Evolutionary conservation across 2,888 invertebrate genomes (phyloP).

Genomic region (Bugulina stolonifera): DNA sequence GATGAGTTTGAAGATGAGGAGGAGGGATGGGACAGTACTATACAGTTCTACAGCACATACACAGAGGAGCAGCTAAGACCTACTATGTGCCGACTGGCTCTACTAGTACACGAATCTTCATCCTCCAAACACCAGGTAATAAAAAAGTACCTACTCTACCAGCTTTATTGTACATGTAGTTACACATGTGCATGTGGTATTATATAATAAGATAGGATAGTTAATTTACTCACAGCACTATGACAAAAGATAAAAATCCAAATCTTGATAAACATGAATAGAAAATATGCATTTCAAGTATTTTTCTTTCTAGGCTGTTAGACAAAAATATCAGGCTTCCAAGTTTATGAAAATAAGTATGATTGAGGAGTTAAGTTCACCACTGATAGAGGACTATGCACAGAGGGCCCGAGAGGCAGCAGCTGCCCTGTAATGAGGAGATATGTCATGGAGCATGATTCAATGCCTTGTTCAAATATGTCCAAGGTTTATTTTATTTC

Average conservation of each 20-base stretch:
- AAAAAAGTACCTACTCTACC: too few relatives aligned
- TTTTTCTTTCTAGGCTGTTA: conserved; percentile 44
- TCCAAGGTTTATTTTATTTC: too few relatives aligned
- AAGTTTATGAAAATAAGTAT: conserved; percentile 54
- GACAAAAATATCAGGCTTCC: conserved; percentile 52
- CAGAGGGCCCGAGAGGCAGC: neutral
- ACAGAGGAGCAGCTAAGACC: conserved; percentile 64
- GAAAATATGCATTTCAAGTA: too few relatives aligned
- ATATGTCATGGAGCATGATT: too few relatives aligned
- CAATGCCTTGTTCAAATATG: too few relatives aligned
- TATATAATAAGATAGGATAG: too few relatives aligned
- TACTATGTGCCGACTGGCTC: conserved; percentile 65
- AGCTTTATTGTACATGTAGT: too few relatives aligned
- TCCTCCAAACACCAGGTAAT: conserved; percentile 64
- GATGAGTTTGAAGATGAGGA: conserved; percentile 32
- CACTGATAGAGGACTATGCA: conserved; percentile 30
- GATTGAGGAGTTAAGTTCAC: conserved; percentile 44
- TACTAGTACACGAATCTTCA: conserved; percentile 64
- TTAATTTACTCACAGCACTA: too few relatives aligned
- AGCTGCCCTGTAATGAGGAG: neutral
- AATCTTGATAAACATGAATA: too few relatives aligned
- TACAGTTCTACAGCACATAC: conserved; percentile 73
- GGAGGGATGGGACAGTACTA: conserved; percentile 57
- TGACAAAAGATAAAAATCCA: too few relatives aligned
- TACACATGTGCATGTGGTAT: too few relatives aligned